phyloP scores from a whole-genome alignment of 2,797 vertebrate genomes.

The Argentina silus region DNA sequence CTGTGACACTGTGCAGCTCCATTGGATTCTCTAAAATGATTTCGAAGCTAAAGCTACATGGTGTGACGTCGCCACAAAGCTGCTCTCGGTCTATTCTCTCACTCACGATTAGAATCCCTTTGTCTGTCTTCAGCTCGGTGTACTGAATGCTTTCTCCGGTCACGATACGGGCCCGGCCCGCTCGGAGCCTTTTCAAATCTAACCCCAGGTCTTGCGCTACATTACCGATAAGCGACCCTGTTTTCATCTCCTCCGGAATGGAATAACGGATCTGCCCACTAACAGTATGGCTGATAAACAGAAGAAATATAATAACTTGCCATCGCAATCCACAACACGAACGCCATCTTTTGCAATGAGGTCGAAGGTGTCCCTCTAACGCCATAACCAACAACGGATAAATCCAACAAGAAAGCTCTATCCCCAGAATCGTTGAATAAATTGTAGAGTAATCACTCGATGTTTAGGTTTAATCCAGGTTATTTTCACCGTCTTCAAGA shows the following conservation, averaged over 20 bases:
- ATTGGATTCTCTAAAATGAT: constrained; percentile 51
- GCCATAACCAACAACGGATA: not conserved
- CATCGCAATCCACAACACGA: not conserved
- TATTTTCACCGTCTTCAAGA: not conserved
- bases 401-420: constrained; percentile 12
- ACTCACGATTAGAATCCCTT: constrained; percentile 46
- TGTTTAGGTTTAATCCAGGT: not conserved
- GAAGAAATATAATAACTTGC: not conserved
- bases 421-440: too few relatives aligned
- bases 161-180: constrained; percentile 48
- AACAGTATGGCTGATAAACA: not conserved
- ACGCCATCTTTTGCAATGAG: not conserved
- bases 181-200: constrained; percentile 45
- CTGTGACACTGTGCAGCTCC: constrained; percentile 33
- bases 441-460: too few relatives aligned
- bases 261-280: constrained; percentile 49
- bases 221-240: constrained; percentile 54
- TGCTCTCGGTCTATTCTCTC: constrained; percentile 52
- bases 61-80: constrained; percentile 46
- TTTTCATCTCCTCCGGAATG: constrained; percentile 55
- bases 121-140: constrained; percentile 49
- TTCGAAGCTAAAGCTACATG: constrained; percentile 51
- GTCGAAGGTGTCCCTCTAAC: not conserved
- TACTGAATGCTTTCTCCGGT: constrained; percentile 41
- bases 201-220: constrained; percentile 53